Evolutionary conservation across 2,113 vertebrate species (phyloP), one percentile per base, ranked within the genome.

Genomic region (Hyperoodon ampullatus): DNA sequence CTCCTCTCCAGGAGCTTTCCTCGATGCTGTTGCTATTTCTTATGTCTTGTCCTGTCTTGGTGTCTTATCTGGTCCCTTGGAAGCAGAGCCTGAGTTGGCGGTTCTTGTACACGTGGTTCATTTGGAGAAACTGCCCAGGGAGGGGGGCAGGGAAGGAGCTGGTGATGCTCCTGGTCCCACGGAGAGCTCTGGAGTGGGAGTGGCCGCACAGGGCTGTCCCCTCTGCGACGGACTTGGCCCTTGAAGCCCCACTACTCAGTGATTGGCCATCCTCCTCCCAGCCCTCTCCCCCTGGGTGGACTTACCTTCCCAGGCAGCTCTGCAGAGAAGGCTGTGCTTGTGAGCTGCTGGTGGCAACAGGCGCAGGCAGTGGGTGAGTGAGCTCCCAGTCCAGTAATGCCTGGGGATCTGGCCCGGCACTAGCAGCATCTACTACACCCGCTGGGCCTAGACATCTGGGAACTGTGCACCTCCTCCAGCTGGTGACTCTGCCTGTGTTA

Each of bases 361-460:
- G 10, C 15, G 3, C 6, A 9, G 24, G 47, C n/a, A 26, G 58
- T 1, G 18, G 50, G 8, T 1, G 23, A 23, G 18, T 2, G 7
- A 2, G 44, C 26, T 19, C 1, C n/a, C 39, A 44, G 8, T n/a
- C 55, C 24, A 1, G 30, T n/a, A 5, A 21, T 0, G 30, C 68
- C 8, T 6, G 4, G 33, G 30, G 0, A 58, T 50, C 68, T 42
- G 39, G 60, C 16, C 0, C 2, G 6, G 53, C 3, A 0, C 19
- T 0, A 0, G 88, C 18, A 8, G 55, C 39, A 33, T 23, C 50
- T 30, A 1, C 55, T 35, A 0, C 6, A 0, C 26, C 50, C 10
- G 82, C 33, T 11, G 35, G 21, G 16, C 19, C 19, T 1, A 0
- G 33, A 50, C 2, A 1, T 44, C 72, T 24, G 3, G 30, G 61